Conservation (phyloP, 2,113 vertebrate species). For the Cyprinodon tularosa region DNA sequence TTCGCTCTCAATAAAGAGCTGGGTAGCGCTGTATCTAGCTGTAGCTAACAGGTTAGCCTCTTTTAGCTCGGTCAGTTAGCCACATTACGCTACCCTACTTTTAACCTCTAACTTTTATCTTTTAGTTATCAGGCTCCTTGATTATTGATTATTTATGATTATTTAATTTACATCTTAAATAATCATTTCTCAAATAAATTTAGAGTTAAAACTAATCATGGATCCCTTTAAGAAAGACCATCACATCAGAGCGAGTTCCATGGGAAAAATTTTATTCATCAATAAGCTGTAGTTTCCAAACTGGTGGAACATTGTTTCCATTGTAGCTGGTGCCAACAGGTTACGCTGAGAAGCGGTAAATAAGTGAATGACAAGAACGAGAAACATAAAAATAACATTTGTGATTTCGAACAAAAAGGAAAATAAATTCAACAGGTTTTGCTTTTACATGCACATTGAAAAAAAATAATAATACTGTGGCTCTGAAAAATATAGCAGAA, state of each 20-base stretch:
- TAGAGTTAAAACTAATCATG: too few species aligned
- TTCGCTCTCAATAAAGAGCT: too few species aligned
- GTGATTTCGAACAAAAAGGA: conserved; percentile 78
- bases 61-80: too few species aligned
- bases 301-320: conserved; percentile 86
- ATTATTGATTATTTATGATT: too few species aligned
- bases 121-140: too few species aligned
- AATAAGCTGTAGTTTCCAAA: conserved; percentile 89
- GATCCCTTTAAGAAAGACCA: conserved; percentile 28
- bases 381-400: conserved; percentile 76
- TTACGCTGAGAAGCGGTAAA: conserved; percentile 82
- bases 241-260: conserved; percentile 79
- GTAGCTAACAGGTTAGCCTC: too few species aligned
- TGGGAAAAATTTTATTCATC: conserved; percentile 95
- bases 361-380: conserved; percentile 76
- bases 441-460: conserved; percentile 74
- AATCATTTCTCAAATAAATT: too few species aligned
- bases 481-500: conserved; percentile 74
- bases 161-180: too few species aligned
- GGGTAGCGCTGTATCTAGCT: too few species aligned
- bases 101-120: too few species aligned
- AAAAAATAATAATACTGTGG: conserved; percentile 73
- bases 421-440: conserved; percentile 71
- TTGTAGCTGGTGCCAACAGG: conserved; percentile 83
- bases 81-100: too few species aligned